Evolutionary conservation across 2,797 vertebrate species (phyloP).

Genomic region (Molossus molossus): DNA sequence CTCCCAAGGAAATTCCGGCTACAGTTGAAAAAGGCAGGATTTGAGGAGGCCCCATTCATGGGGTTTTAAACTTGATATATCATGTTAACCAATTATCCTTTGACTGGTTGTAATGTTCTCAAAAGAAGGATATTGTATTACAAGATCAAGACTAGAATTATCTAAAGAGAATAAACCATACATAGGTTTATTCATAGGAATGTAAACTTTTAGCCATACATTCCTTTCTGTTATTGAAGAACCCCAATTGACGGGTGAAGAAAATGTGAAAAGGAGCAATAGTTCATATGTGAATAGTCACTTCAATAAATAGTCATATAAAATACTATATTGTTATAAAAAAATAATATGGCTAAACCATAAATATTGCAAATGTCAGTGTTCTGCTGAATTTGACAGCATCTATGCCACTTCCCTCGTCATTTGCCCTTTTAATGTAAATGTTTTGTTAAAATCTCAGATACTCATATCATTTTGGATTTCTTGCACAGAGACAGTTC

Average conservation of each 20-base stretch:
- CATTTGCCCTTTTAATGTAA: constrained; percentile 29
- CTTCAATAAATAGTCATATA: not conserved
- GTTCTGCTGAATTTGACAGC: not conserved
- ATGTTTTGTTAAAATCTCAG: constrained; percentile 6
- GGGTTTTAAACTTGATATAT: not conserved
- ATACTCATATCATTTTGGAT: not conserved
- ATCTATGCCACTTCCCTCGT: not conserved
- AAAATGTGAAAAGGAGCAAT: not conserved
- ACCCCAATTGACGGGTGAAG: not conserved
- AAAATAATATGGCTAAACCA: not conserved
- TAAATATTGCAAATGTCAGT: not conserved
- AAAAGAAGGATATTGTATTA: not conserved
- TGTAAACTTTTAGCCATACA: not conserved
- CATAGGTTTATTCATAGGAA: too few species aligned
- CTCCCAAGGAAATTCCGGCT: not conserved
- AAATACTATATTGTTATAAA: not conserved
- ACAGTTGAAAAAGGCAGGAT: not conserved
- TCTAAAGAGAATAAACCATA: constrained; percentile 2
- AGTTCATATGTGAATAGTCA: not conserved
- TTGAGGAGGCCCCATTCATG: not conserved
- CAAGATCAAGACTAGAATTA: not conserved
- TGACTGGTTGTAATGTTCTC: not conserved
- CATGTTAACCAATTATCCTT: not conserved
- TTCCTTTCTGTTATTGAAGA: not conserved
- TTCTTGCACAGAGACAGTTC: not conserved